Evolutionary conservation across 2,888 invertebrate genomes (phyloP).

Genomic region (Melipona bicolor): DNA sequence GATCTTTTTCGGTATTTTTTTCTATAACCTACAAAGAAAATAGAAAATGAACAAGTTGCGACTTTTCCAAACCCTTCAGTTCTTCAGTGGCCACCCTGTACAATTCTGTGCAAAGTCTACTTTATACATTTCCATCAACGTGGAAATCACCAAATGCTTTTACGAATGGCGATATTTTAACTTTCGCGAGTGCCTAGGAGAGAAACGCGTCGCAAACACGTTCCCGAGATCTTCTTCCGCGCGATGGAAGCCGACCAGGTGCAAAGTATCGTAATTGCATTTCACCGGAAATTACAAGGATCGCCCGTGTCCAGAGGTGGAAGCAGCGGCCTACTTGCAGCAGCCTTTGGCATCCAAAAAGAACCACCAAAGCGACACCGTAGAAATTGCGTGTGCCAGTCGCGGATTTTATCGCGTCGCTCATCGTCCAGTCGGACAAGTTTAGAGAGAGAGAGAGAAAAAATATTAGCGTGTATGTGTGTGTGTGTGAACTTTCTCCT

Average conservation of each 20-base stretch:
- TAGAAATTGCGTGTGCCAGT: constrained; percentile 71
- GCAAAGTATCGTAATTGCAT: constrained; percentile 73
- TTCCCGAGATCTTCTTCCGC: neutral
- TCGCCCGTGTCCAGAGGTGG: constrained; percentile 42
- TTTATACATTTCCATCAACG: neutral
- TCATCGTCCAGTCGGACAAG: constrained; percentile 48
- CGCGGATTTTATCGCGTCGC: constrained; percentile 55
- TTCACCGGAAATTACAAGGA: constrained; percentile 77
- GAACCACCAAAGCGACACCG: constrained; percentile 1
- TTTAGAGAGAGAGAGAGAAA: constrained; percentile 14
- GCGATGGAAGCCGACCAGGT: constrained; percentile 28
- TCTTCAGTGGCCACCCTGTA: too few species aligned
- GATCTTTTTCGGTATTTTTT: too few species aligned
- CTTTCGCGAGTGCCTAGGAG: too few species aligned
- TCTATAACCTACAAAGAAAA: too few species aligned
- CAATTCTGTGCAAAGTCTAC: neutral
- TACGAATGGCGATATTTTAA: too few species aligned
- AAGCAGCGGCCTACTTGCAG: constrained; percentile 64
- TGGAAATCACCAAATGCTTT: too few species aligned
- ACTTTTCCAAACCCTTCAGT: too few species aligned
- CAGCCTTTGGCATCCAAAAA: constrained; percentile 31
- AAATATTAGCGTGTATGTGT: constrained; percentile 15
- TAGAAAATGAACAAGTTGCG: too few species aligned
- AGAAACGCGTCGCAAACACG: neutral
- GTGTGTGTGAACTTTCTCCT: constrained; percentile 57